Base-by-base conservation (phyloP, 1,140 invertebrate species). In the Zaprionus africanus region DNA sequence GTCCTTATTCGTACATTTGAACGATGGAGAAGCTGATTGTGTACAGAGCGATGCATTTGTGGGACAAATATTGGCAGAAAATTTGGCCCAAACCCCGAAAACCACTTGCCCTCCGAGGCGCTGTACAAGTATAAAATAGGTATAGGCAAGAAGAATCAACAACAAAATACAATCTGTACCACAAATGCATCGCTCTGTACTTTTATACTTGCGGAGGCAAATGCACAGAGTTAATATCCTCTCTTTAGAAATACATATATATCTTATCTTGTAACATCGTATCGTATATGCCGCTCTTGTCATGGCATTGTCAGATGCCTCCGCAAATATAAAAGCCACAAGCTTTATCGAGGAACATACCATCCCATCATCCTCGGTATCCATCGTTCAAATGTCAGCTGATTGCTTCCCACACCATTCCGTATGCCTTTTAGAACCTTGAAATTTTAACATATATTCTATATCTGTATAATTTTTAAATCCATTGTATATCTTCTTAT, bases 1-100 rank as follows among this genome's bases (percentile, higher is more conserved):
- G 94, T 92, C 94, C 94, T 94, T 95, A 95, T 94, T 95, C 94
- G 93, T 95, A 95, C 94, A 95, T 95, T 93, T 95, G 94, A 94
- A 94, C 93, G 78, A 84, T 91, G 88, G 82, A 92, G 78, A 91
- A 81, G 76, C 73, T 82, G 72, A 76, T 82, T 79, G 76, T 76
- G 79, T 69, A 78, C 81, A 92, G 86, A 85, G 79, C 84, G 76
- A 53, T 76, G 82, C 90, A 92, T 70, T 91, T 87, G 63, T 83
- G 82, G 81, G 79, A 69, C 70, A 79, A 49, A 67, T 79, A 88
- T 90, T 88, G 78, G 81, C 79, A 77, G 61, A 83, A 81, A 67
- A 91, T 85, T 69, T 63, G 53, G 65, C 36, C 36, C 19, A 63
- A 53, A 49, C 24, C 36, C 19, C 53, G 54, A 58, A 46, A 59